Conservation (phyloP, 2,113 vertebrate species). For the Alectura lathami region DNA sequence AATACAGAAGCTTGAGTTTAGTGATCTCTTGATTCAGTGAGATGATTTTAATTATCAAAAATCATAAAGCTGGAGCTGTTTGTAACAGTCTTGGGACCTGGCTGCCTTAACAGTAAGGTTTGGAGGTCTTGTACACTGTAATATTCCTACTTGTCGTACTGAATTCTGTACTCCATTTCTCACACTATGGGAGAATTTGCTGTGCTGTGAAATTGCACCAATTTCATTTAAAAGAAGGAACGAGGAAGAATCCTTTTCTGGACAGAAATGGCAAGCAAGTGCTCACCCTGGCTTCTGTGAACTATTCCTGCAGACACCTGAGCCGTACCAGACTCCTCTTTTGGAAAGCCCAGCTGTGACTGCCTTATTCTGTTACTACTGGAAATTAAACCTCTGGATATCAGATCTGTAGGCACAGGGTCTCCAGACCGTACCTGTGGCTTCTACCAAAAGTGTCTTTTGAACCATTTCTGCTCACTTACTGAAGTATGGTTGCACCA, state of each 20-base stretch:
- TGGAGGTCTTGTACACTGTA: neutral
- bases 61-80: slow-evolving; percentile 22
- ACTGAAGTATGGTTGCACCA: neutral
- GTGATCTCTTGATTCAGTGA: slow-evolving; percentile 17
- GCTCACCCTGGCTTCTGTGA: neutral
- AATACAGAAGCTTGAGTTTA: slow-evolving; percentile 19
- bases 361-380: neutral
- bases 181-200: accelerated
- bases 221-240: neutral
- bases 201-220: neutral
- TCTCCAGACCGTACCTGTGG: neutral
- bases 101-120: neutral
- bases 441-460: neutral
- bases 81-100: neutral
- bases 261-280: too few relatives aligned
- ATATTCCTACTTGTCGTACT: neutral
- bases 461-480: neutral
- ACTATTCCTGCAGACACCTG: neutral
- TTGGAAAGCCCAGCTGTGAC: neutral
- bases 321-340: neutral
- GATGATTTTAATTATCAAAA: slow-evolving; percentile 49
- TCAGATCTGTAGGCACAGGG: neutral
- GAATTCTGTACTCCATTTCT: neutral
- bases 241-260: neutral
- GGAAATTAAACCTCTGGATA: neutral